Evolutionary conservation across 2,888 invertebrate genomes (phyloP), one percentile per base, ranked within the genome.

Genomic region (Ctena decussata): DNA sequence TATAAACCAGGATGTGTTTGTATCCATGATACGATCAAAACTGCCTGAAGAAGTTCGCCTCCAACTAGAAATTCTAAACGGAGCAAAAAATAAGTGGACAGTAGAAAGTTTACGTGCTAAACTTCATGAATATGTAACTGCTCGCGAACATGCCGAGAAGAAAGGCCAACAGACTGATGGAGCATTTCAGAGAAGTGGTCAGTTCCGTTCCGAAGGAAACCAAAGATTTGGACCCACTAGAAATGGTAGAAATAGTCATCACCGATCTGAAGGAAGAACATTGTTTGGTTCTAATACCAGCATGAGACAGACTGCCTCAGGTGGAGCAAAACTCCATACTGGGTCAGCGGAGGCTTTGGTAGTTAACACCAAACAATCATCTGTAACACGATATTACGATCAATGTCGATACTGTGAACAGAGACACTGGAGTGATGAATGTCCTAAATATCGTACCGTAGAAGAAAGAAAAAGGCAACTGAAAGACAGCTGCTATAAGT

Each of bases 1-100:
- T 65, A 65, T 39, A 30, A 44, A 77, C 39, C 77, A 77, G 27
- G 77, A 77, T 60, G 39, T 77, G 30, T 77, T 77, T 65, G 77
- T 77, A 24, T 60, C 77, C 21, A 39, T 77, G 5, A 41, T 77
- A 6, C 35, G 37, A 41, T 77, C 77, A 2, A 77, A 77, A 65
- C 65, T 77, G 11, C 77, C 77, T 35, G 30, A 39, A 30, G 37
- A 77, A 27, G 77, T 77, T n/a, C 32, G 35, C 11, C 3, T 18
- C 3, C 77, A 77, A 60, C 65, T 77, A 11, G 77, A 77, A 69
- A 77, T 65, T 27, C 77, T 60, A 32, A 60, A 77, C 5, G 77
- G 60, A 65, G 21, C 24, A 24, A 41, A 39, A 60, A 57, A n/a
- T 39, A 77, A 77, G 41, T 77, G 77, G 77, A 39, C 65, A 32